Conservation (phyloP, 2,888 invertebrate genomes). For the Zonitis immaculata region DNA sequence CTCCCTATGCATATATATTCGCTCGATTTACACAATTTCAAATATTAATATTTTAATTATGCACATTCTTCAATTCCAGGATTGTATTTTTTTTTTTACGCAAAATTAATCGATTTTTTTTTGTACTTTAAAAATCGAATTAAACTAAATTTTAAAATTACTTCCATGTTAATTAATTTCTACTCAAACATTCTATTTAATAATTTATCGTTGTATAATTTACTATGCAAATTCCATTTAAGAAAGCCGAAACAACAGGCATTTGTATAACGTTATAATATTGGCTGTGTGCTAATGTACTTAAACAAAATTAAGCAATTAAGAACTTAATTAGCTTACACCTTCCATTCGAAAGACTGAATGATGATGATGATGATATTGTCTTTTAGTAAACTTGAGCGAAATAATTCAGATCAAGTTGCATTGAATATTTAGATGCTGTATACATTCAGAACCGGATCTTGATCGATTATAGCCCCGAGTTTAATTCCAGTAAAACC, state of each 20-base stretch:
- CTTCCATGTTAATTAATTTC: neutral
- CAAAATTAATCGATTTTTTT: too few relatives aligned
- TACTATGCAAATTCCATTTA: constrained; percentile 14
- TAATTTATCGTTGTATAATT: constrained; percentile 19
- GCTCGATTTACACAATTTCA: constrained; percentile 6
- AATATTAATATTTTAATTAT: constrained; percentile 22
- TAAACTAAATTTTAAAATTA: too few relatives aligned
- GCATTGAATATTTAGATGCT: constrained; percentile 34
- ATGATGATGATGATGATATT: constrained; percentile 11
- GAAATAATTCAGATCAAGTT: too few relatives aligned
- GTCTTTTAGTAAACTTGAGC: constrained; percentile 8
- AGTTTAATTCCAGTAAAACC: too few relatives aligned
- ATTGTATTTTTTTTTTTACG: too few relatives aligned
- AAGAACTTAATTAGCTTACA: constrained; percentile 25
- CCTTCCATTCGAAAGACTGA: constrained; percentile 10
- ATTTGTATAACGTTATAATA: constrained; percentile 16
- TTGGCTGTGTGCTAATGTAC: constrained; percentile 22
- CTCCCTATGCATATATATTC: constrained; percentile 16
- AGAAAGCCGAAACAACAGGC: too few relatives aligned
- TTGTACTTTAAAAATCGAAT: too few relatives aligned
- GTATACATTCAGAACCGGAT: too few relatives aligned
- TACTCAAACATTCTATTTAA: constrained; percentile 8
- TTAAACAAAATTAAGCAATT: constrained; percentile 26
- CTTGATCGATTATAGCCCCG: too few relatives aligned
- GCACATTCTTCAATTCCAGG: too few relatives aligned